phyloP scores from a whole-genome alignment of 2,888 invertebrate genomes.

The Lingula anatina region DNA sequence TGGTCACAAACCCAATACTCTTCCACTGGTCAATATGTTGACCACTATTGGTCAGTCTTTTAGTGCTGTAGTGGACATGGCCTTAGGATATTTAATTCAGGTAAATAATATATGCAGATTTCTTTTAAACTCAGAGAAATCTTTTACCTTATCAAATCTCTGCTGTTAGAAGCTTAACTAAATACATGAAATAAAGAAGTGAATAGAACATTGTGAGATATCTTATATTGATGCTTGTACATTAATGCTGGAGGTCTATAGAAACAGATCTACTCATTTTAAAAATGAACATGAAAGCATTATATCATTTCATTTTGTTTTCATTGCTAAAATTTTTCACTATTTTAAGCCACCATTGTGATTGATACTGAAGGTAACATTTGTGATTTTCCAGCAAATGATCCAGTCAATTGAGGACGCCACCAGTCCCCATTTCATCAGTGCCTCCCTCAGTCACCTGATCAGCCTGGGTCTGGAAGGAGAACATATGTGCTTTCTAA shows the following conservation, averaged over 20 bases:
- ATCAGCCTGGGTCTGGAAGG: conserved; percentile 64
- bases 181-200: neutral
- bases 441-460: conserved; percentile 42
- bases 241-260: neutral
- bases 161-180: neutral
- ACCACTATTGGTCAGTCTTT: conserved; percentile 45
- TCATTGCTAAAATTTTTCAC: no score
- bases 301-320: no score
- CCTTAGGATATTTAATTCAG: conserved; percentile 54
- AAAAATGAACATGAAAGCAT: no score
- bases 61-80: conserved; percentile 38
- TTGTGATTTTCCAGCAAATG: conserved; percentile 41
- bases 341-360: no score
- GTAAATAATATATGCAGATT: conserved; percentile 37
- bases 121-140: neutral
- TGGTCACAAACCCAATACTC: no score
- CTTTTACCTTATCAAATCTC: no score
- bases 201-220: neutral
- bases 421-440: conserved; percentile 27
- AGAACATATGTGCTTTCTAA: conserved; percentile 66
- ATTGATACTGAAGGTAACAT: no score
- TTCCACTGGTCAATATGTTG: conserved; percentile 40
- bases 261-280: no score
- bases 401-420: conserved; percentile 35
- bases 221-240: neutral